phyloP scores from a whole-genome alignment of 2,797 vertebrate species.

The Vireo griseus region DNA sequence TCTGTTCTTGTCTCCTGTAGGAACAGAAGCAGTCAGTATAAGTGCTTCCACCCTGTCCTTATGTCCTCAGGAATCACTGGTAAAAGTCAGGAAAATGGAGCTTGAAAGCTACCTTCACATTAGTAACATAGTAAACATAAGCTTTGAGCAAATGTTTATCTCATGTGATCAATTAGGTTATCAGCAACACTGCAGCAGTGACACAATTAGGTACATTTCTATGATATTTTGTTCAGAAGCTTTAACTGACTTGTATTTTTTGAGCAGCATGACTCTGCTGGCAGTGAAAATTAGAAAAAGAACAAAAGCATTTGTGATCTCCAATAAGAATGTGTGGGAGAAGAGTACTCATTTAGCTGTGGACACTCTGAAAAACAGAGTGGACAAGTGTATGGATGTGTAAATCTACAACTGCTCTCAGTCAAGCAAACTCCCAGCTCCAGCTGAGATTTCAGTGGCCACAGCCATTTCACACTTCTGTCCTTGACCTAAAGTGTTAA shows the following conservation, averaged over 20 bases:
- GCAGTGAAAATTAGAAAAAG: neutral
- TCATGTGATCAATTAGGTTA: neutral
- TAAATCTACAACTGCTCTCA: neutral
- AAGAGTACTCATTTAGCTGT: neutral
- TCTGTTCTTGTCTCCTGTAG: neutral
- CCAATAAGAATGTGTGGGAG: neutral
- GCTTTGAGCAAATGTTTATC: neutral
- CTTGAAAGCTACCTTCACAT: neutral
- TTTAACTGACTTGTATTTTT: neutral
- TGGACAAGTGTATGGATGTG: neutral
- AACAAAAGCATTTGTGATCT: neutral
- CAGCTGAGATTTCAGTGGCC: neutral
- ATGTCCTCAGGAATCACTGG: neutral
- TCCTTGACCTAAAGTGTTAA: conserved; percentile 23
- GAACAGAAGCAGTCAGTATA: neutral
- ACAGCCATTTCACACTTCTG: conserved; percentile 3
- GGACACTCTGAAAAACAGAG: neutral
- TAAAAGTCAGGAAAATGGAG: neutral
- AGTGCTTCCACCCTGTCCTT: neutral
- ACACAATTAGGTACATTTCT: neutral
- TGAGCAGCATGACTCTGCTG: neutral
- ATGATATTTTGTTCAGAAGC: neutral
- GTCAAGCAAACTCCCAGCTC: neutral
- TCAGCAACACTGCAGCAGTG: neutral
- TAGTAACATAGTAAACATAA: neutral